Evolutionary conservation across 1,140 invertebrate genomes (phyloP).

Genomic region (Lordiphosa stackelbergi): DNA sequence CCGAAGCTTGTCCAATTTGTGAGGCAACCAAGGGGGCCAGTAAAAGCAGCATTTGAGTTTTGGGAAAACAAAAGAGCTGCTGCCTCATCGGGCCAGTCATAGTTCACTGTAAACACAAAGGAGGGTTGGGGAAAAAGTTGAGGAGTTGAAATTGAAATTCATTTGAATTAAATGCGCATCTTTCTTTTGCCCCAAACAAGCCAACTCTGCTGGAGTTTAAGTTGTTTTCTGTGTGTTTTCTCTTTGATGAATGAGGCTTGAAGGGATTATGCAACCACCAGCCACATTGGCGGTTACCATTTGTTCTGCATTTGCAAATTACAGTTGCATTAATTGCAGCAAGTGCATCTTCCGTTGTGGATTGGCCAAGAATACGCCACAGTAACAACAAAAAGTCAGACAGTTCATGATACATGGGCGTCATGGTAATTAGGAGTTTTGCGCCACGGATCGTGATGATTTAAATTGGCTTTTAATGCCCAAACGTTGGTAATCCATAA

Average conservation of each 20-base stretch:
- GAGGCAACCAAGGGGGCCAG: not conserved
- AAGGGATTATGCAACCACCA: slow-evolving; percentile 46
- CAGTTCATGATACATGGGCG: slow-evolving; percentile 20
- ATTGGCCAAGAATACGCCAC: slow-evolving; percentile 45
- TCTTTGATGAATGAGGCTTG: slow-evolving; percentile 45
- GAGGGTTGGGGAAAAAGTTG: slow-evolving; percentile 9
- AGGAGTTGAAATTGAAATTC: slow-evolving; percentile 59
- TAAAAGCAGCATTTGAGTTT: slow-evolving; percentile 25
- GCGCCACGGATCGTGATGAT: not conserved
- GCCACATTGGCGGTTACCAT: slow-evolving; percentile 18
- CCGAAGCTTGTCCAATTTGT: slow-evolving; percentile 27
- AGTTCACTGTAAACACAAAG: slow-evolving; percentile 65
- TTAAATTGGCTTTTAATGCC: slow-evolving; percentile 31
- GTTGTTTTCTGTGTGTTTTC: slow-evolving; percentile 37
- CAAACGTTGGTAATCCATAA: slow-evolving; percentile 45
- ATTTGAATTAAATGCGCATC: slow-evolving; percentile 72
- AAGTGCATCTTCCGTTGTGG: slow-evolving; percentile 50
- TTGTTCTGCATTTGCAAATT: slow-evolving; percentile 56
- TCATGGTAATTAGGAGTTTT: slow-evolving; percentile 53
- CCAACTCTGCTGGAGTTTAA: slow-evolving; percentile 23
- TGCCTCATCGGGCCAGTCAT: slow-evolving; percentile 58
- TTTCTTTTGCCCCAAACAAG: slow-evolving; percentile 27
- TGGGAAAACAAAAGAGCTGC: slow-evolving; percentile 39
- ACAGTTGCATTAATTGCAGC: slow-evolving; percentile 59
- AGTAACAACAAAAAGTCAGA: slow-evolving; percentile 12